phyloP scores from a whole-genome alignment of 2,113 vertebrate species.

The Scomber colias region DNA sequence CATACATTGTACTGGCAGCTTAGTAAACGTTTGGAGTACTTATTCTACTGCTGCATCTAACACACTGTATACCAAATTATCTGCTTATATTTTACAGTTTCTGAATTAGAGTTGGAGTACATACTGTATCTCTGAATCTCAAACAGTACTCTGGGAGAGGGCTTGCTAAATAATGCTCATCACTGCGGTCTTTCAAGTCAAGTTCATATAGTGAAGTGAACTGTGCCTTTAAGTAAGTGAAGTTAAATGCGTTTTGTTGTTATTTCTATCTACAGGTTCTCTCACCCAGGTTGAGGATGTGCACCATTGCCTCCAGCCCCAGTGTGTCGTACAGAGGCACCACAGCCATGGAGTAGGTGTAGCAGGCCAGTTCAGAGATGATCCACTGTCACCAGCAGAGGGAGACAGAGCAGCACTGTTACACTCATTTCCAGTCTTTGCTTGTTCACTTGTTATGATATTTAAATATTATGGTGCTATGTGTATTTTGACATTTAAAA shows the following conservation, averaged over 20 bases:
- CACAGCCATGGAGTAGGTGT: conserved; percentile 86
- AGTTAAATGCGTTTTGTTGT: not conserved
- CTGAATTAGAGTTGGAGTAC: too few species aligned
- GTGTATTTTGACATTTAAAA: not conserved
- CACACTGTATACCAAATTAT: too few species aligned
- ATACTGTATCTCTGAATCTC: not conserved
- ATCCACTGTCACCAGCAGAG: conserved; percentile 85
- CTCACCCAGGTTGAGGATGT: conserved; percentile 86
- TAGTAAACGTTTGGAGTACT: too few species aligned
- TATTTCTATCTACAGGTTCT: not conserved
- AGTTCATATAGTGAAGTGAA: not conserved
- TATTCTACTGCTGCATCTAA: too few species aligned
- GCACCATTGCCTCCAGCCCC: conserved; percentile 85
- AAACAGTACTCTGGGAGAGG: not conserved
- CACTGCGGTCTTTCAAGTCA: not conserved
- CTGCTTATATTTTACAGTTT: not conserved
- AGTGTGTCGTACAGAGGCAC: conserved; percentile 87
- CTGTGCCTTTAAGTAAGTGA: not conserved
- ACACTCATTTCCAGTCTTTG: conserved; percentile 8
- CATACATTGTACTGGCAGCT: too few species aligned
- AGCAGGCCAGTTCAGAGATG: conserved; percentile 86
- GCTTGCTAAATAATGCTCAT: not conserved
- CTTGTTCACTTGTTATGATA: not conserved
- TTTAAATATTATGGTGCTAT: not conserved
- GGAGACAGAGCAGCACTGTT: conserved; percentile 76